Evolutionary conservation across 2,113 vertebrate species (phyloP).

Genomic region (Neoarius graeffei): DNA sequence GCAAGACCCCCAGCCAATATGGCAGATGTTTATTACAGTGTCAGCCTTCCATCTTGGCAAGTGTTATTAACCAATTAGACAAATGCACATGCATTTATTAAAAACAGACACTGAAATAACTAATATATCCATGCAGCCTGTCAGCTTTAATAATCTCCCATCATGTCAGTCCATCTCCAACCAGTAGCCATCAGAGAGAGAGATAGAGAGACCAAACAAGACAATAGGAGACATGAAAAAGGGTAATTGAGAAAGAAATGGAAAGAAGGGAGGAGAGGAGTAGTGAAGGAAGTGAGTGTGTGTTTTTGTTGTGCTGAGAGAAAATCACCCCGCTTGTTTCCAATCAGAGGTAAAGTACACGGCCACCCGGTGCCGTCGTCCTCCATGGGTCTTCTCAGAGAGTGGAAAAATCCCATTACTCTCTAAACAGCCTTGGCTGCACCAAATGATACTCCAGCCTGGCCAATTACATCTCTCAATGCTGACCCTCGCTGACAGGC

Average conservation of each 20-base stretch:
- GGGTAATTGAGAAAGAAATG: not conserved
- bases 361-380: conserved; percentile 49
- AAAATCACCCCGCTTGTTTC: conserved; percentile 63
- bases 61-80: not conserved
- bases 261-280: conserved; percentile 25
- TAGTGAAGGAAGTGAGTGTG: conserved; percentile 15
- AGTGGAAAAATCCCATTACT: conserved; percentile 72
- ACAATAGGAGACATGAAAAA: not conserved
- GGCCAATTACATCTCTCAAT: conserved; percentile 66
- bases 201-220: not conserved
- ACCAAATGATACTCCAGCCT: conserved; percentile 69
- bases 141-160: conserved; percentile 12
- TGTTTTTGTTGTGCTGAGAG: conserved; percentile 55
- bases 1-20: not conserved
- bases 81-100: not conserved
- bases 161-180: not conserved
- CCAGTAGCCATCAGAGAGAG: not conserved
- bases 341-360: conserved; percentile 59
- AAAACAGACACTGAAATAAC: not conserved
- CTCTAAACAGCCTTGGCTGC: conserved; percentile 66
- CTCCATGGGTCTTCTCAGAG: conserved; percentile 53
- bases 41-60: not conserved
- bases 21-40: not conserved
- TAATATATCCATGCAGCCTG: not conserved
- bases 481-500: conserved; percentile 33